phyloP scores from a whole-genome alignment of 1,140 invertebrate genomes.

The Drosophila yakuba region DNA sequence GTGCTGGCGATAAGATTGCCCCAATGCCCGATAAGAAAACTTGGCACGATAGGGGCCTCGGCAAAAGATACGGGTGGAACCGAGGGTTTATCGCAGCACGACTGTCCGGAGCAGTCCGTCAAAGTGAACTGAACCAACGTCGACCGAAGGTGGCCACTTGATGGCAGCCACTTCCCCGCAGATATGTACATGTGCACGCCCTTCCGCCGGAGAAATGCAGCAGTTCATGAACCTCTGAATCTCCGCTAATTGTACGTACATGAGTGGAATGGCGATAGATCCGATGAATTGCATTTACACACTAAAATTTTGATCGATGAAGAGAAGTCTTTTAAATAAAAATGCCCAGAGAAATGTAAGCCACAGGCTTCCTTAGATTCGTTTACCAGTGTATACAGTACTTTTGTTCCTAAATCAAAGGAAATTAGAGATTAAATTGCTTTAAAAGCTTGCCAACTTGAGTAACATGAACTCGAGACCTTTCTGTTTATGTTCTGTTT shows the following conservation, averaged over 20 bases:
- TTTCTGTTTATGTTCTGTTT: too few relatives aligned
- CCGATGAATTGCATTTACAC: conserved; percentile 11
- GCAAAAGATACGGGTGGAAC: conserved; percentile 23
- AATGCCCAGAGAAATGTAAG: background rate
- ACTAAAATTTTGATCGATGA: conserved; percentile 47
- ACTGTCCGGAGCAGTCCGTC: conserved; percentile 36
- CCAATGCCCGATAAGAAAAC: conserved; percentile 41
- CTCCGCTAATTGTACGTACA: conserved; percentile 37
- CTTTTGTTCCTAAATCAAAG: too few relatives aligned
- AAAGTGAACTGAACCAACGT: conserved; percentile 44
- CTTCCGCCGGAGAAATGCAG: conserved; percentile 19
- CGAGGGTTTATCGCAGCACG: conserved; percentile 23
- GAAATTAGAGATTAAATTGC: too few relatives aligned
- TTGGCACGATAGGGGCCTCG: conserved; percentile 36
- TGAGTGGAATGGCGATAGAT: conserved; percentile 1
- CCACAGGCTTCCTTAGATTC: conserved; percentile 17
- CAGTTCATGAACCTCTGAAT: conserved; percentile 23
- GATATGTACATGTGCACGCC: conserved; percentile 3
- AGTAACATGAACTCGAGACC: too few relatives aligned
- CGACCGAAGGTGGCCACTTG: conserved; percentile 23
- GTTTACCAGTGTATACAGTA: background rate
- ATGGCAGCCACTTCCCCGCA: background rate
- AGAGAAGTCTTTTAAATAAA: conserved; percentile 18
- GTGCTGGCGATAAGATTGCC: conserved; percentile 47
- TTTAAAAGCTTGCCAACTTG: too few relatives aligned